Evolutionary conservation across 2,888 invertebrate genomes (phyloP), one percentile per base, ranked within the genome.

Genomic region (Priocnemis perturbator): DNA sequence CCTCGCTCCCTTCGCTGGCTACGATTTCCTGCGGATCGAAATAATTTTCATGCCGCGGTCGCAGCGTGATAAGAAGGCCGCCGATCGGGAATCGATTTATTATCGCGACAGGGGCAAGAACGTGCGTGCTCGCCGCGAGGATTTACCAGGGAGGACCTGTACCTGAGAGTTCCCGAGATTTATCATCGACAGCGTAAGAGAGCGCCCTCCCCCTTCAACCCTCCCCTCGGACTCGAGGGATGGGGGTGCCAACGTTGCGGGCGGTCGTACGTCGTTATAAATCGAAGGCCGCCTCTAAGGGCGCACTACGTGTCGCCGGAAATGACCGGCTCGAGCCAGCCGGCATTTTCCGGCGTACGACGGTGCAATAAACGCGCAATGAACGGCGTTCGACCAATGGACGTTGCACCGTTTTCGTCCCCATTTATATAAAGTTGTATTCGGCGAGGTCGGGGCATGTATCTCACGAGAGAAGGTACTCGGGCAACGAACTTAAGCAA

Each of bases 101-200:
- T 82, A 80, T 69, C 72, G 69, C 78, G 81, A 82, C 82, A 79
- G 74, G 76, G 62, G 71, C 65, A 64, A 70, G 72, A 71, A 76
- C 66, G 62, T 64, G 75, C 68, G 74, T 57, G 71, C 71, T 52
- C 65, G 67, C 52, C 71, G 44, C 62, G 67, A 58, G 76, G 70
- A 64, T 67, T 65, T 72, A 66, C 52, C 74, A 62, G 62, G 60
- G 64, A 55, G 69, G 67, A 73, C 74, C 79, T 79, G 79, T 78
- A 79, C 79, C 73, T 79, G 75, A 68, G 65, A 69, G 69, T 60
- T 37, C 56, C 26, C 55, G 74, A 71, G 79, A 83, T 84, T 83
- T 83, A 83, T 83, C 82, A 84, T 81, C 72, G 21, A 21, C 45
- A 44, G 20, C 37, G 37, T 37, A 37, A 37, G 37, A 37, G 37